phyloP scores from a whole-genome alignment of 1,140 invertebrate genomes.

The Pinna nobilis region DNA sequence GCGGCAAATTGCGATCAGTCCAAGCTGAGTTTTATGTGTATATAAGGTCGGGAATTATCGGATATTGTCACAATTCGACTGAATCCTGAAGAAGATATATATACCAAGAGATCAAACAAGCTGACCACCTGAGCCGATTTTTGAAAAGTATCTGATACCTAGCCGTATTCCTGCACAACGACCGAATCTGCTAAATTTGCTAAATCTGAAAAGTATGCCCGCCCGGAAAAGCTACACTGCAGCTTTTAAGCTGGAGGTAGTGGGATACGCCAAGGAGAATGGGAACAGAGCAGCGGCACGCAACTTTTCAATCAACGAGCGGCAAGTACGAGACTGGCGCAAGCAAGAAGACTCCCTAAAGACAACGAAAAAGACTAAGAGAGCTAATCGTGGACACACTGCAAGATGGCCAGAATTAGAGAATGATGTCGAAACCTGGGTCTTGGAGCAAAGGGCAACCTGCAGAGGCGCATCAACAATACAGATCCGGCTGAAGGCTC shows the following conservation, averaged over 20 bases:
- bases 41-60: no score
- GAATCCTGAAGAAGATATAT: not conserved
- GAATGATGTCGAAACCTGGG: not conserved
- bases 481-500: not conserved
- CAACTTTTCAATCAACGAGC: constrained; percentile 17
- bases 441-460: constrained; percentile 3
- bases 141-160: no score
- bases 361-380: constrained; percentile 18
- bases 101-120: not conserved
- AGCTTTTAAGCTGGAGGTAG: constrained; percentile 32
- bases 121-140: no score
- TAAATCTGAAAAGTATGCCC: no score
- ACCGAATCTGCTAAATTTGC: not conserved
- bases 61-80: not conserved
- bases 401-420: constrained; percentile 10
- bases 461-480: constrained; percentile 1
- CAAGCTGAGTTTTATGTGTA: not conserved
- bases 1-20: not conserved
- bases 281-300: constrained; percentile 27
- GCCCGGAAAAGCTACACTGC: constrained; percentile 22
- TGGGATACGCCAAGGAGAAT: constrained; percentile 19
- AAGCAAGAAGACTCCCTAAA: constrained; percentile 15
- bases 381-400: not conserved
- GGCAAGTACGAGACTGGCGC: constrained; percentile 13
- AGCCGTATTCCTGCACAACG: no score